Evolutionary conservation across 1,140 invertebrate genomes (phyloP), one percentile per base, ranked within the genome.

Genomic region (Neuroterus valhalla): DNA sequence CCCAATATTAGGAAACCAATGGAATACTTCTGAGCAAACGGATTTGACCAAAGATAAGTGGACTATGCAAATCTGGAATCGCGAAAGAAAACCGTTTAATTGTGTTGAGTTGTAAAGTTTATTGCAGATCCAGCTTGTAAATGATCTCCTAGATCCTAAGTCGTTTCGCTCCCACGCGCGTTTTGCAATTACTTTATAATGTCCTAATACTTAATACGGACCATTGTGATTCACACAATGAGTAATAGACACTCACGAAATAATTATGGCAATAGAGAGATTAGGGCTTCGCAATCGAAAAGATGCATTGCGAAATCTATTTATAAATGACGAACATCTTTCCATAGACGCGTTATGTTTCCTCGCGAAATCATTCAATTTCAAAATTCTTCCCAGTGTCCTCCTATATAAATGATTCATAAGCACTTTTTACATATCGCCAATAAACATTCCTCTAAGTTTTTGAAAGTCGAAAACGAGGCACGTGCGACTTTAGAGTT

Each of bases 171-270:
- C 55, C 55, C 55, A 62, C 55, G 55, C 23, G 15, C 23, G 31
- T 62, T 62, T 62, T 62, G 23, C 26, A 62, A 62, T 62, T 26
- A 31, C 26, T 31, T 62, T 62, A 31, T 62, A 62, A 31, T 62
- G 55, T 62, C 55, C 55, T 62, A 62, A 62, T 62, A 62, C 23
- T 62, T 62, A 62, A 62, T 62, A 31, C 55, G 55, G 55, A 62
- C 55, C 15, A 62, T 62, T 62, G 55, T 38, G 23, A 62, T 62
- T 12, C 23, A 62, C 55, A 62, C 55, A 62, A 62, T 62, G 26
- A 62, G 55, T 62, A 62, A 14, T 31, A 62, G 26, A 26, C 55
- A 62, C 26, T 38, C 5, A 62, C 55, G 15, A 62, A 62, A 62
- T 62, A 23, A 38, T 8, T 38, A 38, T 8, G 31, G 31, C 15